Base-by-base conservation (phyloP, 2,113 vertebrate species). In the Eurystomus gularis region DNA sequence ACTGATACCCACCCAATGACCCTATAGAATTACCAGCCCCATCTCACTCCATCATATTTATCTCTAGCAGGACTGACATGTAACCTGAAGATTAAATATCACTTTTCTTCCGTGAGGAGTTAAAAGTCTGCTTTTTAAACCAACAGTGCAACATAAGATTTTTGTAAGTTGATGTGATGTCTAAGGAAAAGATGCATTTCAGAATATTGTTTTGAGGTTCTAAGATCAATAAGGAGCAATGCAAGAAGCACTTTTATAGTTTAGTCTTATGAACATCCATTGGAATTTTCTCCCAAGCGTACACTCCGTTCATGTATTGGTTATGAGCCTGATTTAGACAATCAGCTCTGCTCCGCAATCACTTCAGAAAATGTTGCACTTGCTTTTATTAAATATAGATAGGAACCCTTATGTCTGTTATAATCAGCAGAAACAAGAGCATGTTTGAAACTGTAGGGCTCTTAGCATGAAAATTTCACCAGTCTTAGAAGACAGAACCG, bases 381-480 rank as follows among this genome's bases (percentile, higher is more conserved):
- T 96, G 66, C 94, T 95, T 94, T 88, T 96, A 97, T 97, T 94
- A 97, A 97, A 97, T 97, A 97, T 97, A 94, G 75, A 97, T 97
- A 96, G 84, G 71, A 94, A 95, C 52, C n/a, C 71, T 94, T 94
- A 89, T 92, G 97, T 97, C 95, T 94, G 82, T 90, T 97, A 93
- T 78, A 94, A 96, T 97, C 97, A 97, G 73, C 73, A 73, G 77
- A 90, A 97, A 97, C 91, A 96, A 93, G 91, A 87, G 70, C 72
- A 82, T 51, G 57, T 73, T 84, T 96, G 86, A 94, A 96, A 83
- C 46, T 44, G 51, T 71, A 85, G 66, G 48, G 92, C 96, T 97
- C 82, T 97, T 96, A 96, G 93, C 95, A 97, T 97, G 96, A 97
- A 97, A 97, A 95, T 97, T 97, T 97, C 95, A 97, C 97, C 80